Conservation (phyloP, 2,888 invertebrate genomes). For the Hyles lineata region DNA sequence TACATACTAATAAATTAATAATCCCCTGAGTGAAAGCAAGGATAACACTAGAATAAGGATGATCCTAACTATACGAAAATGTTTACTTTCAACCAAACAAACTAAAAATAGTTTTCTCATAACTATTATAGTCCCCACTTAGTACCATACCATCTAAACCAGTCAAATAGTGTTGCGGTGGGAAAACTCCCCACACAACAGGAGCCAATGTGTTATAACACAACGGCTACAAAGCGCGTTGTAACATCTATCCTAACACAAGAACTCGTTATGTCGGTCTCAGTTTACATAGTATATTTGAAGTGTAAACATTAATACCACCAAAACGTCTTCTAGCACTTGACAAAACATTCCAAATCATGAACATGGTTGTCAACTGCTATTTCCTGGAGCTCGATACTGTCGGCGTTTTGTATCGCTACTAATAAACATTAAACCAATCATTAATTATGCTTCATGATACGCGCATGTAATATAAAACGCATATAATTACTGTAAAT, state of each 20-base stretch:
- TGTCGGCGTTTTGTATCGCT: neutral
- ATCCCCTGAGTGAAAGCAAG: too few relatives aligned
- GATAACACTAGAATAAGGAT: too few relatives aligned
- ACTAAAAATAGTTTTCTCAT: too few relatives aligned
- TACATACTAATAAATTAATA: too few relatives aligned
- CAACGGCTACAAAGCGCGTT: conserved; percentile 12
- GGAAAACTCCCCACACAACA: conserved; percentile 9
- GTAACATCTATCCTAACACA: conserved; percentile 23
- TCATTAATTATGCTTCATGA: too few relatives aligned
- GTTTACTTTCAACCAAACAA: too few relatives aligned
- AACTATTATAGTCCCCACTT: neutral
- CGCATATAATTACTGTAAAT: too few relatives aligned
- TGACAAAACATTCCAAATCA: conserved; percentile 46
- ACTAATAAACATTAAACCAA: neutral
- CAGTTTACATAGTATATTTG: conserved; percentile 18
- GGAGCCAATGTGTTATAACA: conserved; percentile 15
- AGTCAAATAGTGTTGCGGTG: conserved; percentile 4
- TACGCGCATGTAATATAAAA: too few relatives aligned
- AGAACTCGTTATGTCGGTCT: conserved; percentile 18
- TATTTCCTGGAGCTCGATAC: conserved; percentile 49
- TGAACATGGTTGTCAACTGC: conserved; percentile 55
- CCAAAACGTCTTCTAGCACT: conserved; percentile 33
- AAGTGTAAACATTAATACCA: conserved; percentile 11
- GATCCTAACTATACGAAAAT: too few relatives aligned
- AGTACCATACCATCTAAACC: neutral